Evolutionary conservation across 2,113 vertebrate species (phyloP).

Genomic region (Oenanthe oenanthe): DNA sequence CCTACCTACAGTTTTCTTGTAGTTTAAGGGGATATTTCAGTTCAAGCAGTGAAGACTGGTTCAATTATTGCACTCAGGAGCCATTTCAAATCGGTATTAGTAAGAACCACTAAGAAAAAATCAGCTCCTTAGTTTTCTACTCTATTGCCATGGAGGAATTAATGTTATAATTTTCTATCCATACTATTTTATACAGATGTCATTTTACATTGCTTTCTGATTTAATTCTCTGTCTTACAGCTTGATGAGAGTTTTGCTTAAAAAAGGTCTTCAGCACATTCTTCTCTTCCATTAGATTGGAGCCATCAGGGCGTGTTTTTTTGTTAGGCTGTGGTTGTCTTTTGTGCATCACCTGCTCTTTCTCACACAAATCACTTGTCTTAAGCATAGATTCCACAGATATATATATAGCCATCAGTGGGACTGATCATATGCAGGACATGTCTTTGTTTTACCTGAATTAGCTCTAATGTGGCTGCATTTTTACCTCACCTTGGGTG

Average conservation of each 20-base stretch:
- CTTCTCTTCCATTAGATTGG: neutral
- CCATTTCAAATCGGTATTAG: neutral
- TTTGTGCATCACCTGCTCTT: neutral
- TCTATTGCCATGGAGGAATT: rapidly evolving
- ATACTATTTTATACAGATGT: neutral
- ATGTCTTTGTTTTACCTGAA: neutral
- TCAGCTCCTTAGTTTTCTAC: neutral
- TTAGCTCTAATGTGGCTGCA: neutral
- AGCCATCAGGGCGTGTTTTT: neutral
- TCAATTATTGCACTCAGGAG: neutral
- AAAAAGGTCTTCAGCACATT: neutral
- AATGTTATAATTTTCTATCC: neutral
- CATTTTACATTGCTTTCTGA: neutral
- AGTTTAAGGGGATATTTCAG: neutral
- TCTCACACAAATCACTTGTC: neutral
- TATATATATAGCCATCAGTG: rapidly evolving
- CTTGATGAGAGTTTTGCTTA: neutral
- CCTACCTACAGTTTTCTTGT: neutral
- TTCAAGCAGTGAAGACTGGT: neutral
- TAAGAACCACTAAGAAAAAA: neutral
- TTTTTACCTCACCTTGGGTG: neutral
- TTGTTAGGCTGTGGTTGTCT: neutral
- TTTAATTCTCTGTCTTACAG: neutral
- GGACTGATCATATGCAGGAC: neutral
- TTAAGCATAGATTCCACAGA: neutral